Conservation (phyloP, 2,888 invertebrate species). For the Disparrhopalites patrizii region DNA sequence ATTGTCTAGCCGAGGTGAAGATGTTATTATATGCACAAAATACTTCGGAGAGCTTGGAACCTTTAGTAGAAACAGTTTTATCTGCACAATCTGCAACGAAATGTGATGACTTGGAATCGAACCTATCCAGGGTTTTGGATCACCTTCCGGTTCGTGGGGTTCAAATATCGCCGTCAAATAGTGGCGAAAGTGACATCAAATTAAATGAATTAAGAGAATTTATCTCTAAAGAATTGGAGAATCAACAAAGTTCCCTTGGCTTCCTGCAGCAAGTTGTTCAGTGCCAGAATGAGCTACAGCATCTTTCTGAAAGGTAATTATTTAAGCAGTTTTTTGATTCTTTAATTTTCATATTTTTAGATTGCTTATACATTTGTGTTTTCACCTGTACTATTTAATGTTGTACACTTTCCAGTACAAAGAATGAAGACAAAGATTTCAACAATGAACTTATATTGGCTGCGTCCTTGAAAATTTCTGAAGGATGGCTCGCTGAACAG, state of each 20-base stretch:
- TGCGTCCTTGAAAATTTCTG: not conserved
- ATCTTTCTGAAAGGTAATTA: not conserved
- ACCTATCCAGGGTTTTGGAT: not conserved
- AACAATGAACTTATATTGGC: not conserved
- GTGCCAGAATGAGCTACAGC: not conserved
- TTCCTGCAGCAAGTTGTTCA: not conserved
- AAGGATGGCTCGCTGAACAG: not conserved
- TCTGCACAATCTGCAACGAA: not conserved
- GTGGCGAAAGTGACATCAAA: not conserved
- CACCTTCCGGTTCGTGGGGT: not conserved
- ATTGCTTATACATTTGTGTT: not conserved
- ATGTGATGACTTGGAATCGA: not conserved
- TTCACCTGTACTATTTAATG: too few relatives aligned
- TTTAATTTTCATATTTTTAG: not conserved
- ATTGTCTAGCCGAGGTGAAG: not conserved
- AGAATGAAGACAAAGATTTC: conserved; percentile 6
- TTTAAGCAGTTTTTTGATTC: not conserved
- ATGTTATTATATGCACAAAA: not conserved
- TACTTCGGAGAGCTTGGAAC: not conserved
- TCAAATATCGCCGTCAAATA: not conserved
- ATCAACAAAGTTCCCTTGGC: not conserved
- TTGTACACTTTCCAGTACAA: not conserved
- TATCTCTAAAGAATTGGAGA: not conserved
- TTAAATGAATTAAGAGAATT: not conserved
- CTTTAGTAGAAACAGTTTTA: not conserved